phyloP scores from a whole-genome alignment of 2,888 invertebrate genomes.

The Limenitis camilla region DNA sequence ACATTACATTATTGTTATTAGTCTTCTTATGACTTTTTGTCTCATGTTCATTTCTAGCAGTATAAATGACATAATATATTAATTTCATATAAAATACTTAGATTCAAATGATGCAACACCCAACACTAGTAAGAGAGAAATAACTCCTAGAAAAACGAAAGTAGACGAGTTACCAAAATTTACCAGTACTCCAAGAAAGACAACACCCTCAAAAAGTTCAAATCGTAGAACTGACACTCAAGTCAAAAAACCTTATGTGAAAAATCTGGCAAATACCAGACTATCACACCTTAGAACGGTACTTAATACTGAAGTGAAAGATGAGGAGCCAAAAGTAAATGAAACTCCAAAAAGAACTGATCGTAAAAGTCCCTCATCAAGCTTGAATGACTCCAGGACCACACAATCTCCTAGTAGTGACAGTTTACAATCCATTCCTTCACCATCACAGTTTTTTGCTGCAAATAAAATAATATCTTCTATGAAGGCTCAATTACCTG shows the following conservation, averaged over 20 bases:
- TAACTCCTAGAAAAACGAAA: slow-evolving; percentile 11
- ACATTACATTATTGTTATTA: too few species aligned
- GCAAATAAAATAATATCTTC: slow-evolving; percentile 66
- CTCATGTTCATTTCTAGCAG: too few species aligned
- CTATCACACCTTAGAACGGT: slow-evolving; percentile 44
- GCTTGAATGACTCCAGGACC: slow-evolving; percentile 39
- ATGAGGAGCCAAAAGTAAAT: slow-evolving; percentile 32
- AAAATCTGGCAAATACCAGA: slow-evolving; percentile 50
- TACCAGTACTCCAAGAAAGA: slow-evolving; percentile 16
- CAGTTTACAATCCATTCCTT: slow-evolving; percentile 49
- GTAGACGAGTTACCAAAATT: slow-evolving; percentile 9
- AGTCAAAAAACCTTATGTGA: slow-evolving; percentile 28
- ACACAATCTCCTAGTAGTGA: slow-evolving; percentile 54
- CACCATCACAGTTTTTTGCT: slow-evolving; percentile 63
- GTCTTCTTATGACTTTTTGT: too few species aligned
- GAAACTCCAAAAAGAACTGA: slow-evolving; percentile 35
- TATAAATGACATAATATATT: neutral
- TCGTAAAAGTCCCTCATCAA: slow-evolving; percentile 37
- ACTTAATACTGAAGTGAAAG: slow-evolving; percentile 37
- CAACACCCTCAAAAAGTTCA: slow-evolving; percentile 17
- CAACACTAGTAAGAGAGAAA: slow-evolving; percentile 5
- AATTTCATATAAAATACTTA: slow-evolving; percentile 8
- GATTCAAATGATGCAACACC: slow-evolving; percentile 31
- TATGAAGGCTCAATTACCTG: slow-evolving; percentile 65
- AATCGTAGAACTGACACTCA: slow-evolving; percentile 22